Evolutionary conservation across 2,888 invertebrate genomes (phyloP), one percentile per base, ranked within the genome.

Genomic region (Macrosoma leucophasiata): DNA sequence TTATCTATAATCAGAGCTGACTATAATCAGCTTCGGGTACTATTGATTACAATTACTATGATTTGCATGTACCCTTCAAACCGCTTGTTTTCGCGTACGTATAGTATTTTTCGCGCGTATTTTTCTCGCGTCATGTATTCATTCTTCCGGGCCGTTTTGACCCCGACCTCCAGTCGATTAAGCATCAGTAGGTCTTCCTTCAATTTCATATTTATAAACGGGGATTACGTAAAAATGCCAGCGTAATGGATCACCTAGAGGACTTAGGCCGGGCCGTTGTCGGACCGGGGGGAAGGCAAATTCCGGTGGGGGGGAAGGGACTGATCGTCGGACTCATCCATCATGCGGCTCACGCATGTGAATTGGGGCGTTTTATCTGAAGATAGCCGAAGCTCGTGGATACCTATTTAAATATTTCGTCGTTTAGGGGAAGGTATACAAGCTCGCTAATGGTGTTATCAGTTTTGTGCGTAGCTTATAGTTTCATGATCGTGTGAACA

Each of bases 201-300:
- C 79, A 82, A 82, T 78, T 82, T 84, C 82, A 84, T 84, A 82
- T 84, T 84, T 84, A 82, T 84, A 82, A 78, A 79, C 81, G 81
- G 65, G 79, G 82, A 78, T 84, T 84, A 82, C 79, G 81, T 78
- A 84, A 84, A 84, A 82, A 84, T 76, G 77, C 72, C 76, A 67
- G 73, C 63, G 77, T 82, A 84, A 84, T 84, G 81, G 82, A 82
- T 84, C 81, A 82, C 82, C 82, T 77, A 78, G 58, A 73, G 78
- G 77, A 70, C 76, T 78, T 73, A 73, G 75, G 70, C 64, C 62
- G 67, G 60, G 62, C 64, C 62, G 62, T 64, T 55, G 54, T 45
- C 48, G 59, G 68, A 62, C 62, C 60, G 65, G 51, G 55, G 56
- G 58, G 69, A 62, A 66, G 68, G 74, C 64, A 82, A 81, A 85